Evolutionary conservation across 2,113 vertebrate genomes (phyloP), one percentile per base, ranked within the genome.

Genomic region (Rhegmatorhina hoffmannsi): DNA sequence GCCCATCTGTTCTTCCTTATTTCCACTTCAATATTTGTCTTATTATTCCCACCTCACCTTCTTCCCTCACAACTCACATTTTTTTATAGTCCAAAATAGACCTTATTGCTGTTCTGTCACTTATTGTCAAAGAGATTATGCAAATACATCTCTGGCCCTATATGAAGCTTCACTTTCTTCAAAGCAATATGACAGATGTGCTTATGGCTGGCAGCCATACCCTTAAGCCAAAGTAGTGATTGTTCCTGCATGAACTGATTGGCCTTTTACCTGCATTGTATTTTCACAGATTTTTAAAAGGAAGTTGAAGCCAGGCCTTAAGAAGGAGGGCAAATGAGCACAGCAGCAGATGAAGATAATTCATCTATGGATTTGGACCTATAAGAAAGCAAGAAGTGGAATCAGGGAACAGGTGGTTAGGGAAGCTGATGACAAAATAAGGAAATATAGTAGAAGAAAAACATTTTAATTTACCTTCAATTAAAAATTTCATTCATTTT

Each of bases 81-180:
- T 82, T 84, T 79, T 83, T 58, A 4, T 53, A 36, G 81, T 49
- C 44, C 67, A 84, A 89, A 83, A 90, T 40, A 95, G 72, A 74
- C 40, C 18, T 69, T 66, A 62, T 46, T 91, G 63, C 87, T 72
- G 63, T 83, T 89, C 63, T 80, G 55, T 70, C 80, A 89, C 52
- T 93, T 93, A 60, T 73, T 93, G 93, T 87, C 92, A 94, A 92
- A 94, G 44, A 85, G 67, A 88, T 96, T 95, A 94, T 84, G 82
- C 52, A 94, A 95, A 95, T 86, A 6, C 5, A 52, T 86, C 34
- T 96, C 92, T 89, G 55, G 38, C 50, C 89, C 24, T 95, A 76
- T 89, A 93, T 60, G 74, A 79, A 89, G 28, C 34, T 84, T 91
- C 72, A 59, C 55, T 80, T 94, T 85, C 83, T 94, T 93, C 91